Evolutionary conservation across 2,888 invertebrate species (phyloP).

Genomic region (Lepidocyrtoides sp.): DNA sequence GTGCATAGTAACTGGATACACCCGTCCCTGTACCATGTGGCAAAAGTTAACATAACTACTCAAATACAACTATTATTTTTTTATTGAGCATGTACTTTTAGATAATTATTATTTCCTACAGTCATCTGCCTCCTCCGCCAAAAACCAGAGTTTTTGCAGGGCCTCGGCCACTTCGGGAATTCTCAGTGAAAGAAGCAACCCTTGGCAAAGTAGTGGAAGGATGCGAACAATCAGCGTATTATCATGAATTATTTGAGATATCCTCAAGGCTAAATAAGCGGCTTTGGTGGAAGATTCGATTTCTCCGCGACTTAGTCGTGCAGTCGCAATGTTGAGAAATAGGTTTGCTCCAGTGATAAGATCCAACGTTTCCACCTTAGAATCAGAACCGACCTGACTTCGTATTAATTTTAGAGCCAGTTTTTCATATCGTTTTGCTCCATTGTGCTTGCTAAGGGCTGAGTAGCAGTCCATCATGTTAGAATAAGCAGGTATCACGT

Average conservation of each 20-base stretch:
- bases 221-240: conserved; percentile 75
- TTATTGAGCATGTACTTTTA: neutral
- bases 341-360: conserved; percentile 81
- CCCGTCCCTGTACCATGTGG: conserved; percentile 86
- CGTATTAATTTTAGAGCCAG: conserved; percentile 76
- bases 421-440: conserved; percentile 80
- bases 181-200: conserved; percentile 66
- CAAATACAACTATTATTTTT: too few relatives aligned
- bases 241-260: conserved; percentile 82
- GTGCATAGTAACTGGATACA: conserved; percentile 89
- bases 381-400: conserved; percentile 66
- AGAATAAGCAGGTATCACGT: conserved; percentile 82
- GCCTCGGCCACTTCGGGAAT: conserved; percentile 82
- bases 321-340: conserved; percentile 70
- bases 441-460: conserved; percentile 65
- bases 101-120: too few relatives aligned
- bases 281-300: conserved; percentile 70
- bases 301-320: conserved; percentile 80
- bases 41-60: neutral
- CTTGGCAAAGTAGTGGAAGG: conserved; percentile 74
- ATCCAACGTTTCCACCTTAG: conserved; percentile 78
- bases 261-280: conserved; percentile 76
- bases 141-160: conserved; percentile 82
- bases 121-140: conserved; percentile 75
- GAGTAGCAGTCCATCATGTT: conserved; percentile 83